Evolutionary conservation across 2,113 vertebrate genomes (phyloP), one percentile per base, ranked within the genome.

Genomic region (Dasyprocta punctata): DNA sequence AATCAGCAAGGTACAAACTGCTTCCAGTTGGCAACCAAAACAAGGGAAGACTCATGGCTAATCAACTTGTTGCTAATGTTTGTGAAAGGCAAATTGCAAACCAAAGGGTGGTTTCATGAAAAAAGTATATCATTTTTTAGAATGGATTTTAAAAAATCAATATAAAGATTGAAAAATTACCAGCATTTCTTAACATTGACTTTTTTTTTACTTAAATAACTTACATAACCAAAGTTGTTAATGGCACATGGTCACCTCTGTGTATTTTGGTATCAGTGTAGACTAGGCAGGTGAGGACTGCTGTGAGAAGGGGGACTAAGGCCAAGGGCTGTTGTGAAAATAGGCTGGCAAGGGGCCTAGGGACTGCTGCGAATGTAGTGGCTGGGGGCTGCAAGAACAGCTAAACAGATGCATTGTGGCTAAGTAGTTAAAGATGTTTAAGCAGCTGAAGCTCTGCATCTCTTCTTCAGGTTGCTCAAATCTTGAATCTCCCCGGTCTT

Each of bases 1-100:
- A 90, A 77, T 30, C 10, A 80, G 24, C 17, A 78, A 91, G 16
- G n/a, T 69, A 84, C 63, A 71, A 58, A 93, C 22, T 93, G 47
- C 56, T 96, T 95, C 41, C 60, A 86, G 33, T 0, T 58, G 41
- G 54, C 54, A 84, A 47, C 58, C 85, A 54, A 83, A 95, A 93
- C 49, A 83, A 17, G 65, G 73, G 38, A 41, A 38, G 38, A 52
- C 58, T 85, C 41, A 14, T 19, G 30, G 20, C 67, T 92, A 61
- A 83, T 61, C 3, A 54, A 22, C 7, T 13, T 83, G 41, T 56
- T 56, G 56, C 67, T 92, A 28, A 87, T 44, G n/a, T 71, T 41
- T 80, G 47, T 92, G 47, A 90, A 95, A 92, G 80, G 60, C 73
- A 92, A 93, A 89, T 4, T 80, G 87, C 33, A 77, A 87, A 90